Evolutionary conservation across 2,113 vertebrate species (phyloP).

Genomic region (Lanius ludovicianus): DNA sequence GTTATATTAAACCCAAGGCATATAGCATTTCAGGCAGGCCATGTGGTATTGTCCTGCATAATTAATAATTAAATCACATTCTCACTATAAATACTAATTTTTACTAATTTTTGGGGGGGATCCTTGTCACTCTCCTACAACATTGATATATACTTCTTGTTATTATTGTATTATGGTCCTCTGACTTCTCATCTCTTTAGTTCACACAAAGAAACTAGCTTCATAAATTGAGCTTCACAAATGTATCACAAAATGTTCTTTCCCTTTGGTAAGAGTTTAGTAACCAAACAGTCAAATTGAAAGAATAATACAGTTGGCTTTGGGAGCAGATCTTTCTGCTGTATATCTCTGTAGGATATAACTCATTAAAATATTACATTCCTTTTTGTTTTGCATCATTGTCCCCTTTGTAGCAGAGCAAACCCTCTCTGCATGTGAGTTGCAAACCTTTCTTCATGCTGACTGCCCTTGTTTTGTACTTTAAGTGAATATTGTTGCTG

Average conservation of each 20-base stretch:
- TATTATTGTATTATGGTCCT: background rate
- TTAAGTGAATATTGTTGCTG: background rate
- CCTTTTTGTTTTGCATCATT: constrained; percentile 5
- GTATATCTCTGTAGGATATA: background rate
- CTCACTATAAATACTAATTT: background rate
- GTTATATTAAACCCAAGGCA: background rate
- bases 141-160: background rate
- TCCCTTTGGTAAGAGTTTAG: background rate
- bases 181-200: background rate
- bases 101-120: background rate
- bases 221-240: background rate
- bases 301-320: background rate
- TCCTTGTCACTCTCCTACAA: background rate
- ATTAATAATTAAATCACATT: background rate
- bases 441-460: background rate
- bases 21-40: background rate
- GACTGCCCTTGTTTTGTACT: background rate
- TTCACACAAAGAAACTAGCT: background rate
- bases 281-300: background rate
- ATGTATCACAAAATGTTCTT: background rate
- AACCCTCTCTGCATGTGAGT: background rate
- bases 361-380: background rate
- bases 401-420: background rate
- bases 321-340: background rate
- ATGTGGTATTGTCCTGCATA: background rate